phyloP scores from a whole-genome alignment of 2,888 invertebrate genomes.

The Drosophila neotestacea region DNA sequence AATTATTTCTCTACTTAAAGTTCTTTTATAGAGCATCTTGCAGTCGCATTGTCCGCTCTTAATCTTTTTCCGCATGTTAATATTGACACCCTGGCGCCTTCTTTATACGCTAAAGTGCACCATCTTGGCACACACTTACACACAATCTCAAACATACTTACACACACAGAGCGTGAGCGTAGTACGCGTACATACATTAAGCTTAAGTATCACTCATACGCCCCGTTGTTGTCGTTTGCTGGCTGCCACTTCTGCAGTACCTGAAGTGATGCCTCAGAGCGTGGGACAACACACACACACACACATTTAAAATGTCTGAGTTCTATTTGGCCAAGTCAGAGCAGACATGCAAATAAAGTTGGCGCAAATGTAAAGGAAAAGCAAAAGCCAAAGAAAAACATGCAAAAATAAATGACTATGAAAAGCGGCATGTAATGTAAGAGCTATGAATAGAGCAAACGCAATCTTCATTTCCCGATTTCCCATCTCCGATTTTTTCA shows the following conservation, averaged over 20 bases:
- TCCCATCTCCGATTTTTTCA: not conserved
- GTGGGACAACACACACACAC: slow-evolving; percentile 3
- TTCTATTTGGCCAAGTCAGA: slow-evolving; percentile 44
- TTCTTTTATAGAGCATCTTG: slow-evolving; percentile 13
- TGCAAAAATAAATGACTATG: slow-evolving; percentile 26
- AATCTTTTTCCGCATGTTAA: slow-evolving; percentile 35
- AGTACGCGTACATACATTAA: slow-evolving; percentile 32
- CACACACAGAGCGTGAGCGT: slow-evolving; percentile 5
- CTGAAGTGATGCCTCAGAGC: slow-evolving; percentile 57
- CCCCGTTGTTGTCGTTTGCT: slow-evolving; percentile 48
- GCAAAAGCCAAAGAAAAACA: slow-evolving; percentile 16
- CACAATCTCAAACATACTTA: slow-evolving; percentile 20
- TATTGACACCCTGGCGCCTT: slow-evolving; percentile 61
- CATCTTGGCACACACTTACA: slow-evolving; percentile 59
- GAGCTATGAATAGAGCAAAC: not conserved
- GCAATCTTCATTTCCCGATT: slow-evolving; percentile 1
- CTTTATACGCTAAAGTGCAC: slow-evolving; percentile 66
- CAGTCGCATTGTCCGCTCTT: slow-evolving; percentile 7
- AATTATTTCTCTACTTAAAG: not conserved
- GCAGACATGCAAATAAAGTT: slow-evolving; percentile 72
- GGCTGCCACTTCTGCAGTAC: slow-evolving; percentile 48
- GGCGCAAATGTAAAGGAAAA: slow-evolving; percentile 13
- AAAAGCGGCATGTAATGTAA: slow-evolving; percentile 18
- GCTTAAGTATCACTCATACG: slow-evolving; percentile 77
- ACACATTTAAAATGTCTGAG: slow-evolving; percentile 55